Base-by-base conservation (phyloP, 1,140 invertebrate genomes). In the Nymphalis io region DNA sequence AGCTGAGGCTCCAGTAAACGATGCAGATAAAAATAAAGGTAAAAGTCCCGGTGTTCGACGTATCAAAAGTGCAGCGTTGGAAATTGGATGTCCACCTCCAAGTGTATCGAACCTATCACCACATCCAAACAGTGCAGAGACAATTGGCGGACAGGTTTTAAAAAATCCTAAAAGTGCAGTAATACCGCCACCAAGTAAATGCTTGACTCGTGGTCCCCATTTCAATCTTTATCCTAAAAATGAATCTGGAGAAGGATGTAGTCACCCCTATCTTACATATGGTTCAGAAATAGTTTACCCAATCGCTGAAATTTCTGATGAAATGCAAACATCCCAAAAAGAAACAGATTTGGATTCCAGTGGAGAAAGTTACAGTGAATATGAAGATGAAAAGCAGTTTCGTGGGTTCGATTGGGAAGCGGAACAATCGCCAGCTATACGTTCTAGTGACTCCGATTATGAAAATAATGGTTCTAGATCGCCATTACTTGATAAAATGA, bases 221-320 rank as follows among this genome's bases (percentile, higher is more conserved):
- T 85, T 95, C 42, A 95, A 94, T 83, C 79, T 95, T 1, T 95
- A 93, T 80, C 93, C 93, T 2, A 93, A 93, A 74, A 92, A 92
- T 48, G 88, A 87, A 75, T 84, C 86, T 3, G 89, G 85, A 2
- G 92, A 92, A 80, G 90, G 87, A 16, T 89, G 88, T 69, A 89
- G 93, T 78, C 92, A 94, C 76, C 94, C 94, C 16, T 95, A 95
- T 86, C 87, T 94, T 44, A 94, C 93, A 62, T 95, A 95, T 79
- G 94, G 95, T 55, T 95, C 95, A 44, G 95, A 96, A 83, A 95
- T 96, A 21, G 96, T 96, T 0, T 96, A 96, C 89, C 95, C 96
- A 1, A 97, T 97, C 79, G 96, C 95, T 3, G 96, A 97, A 90
- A 95, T 96, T 81, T 95, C 94, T 18, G 96, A 96, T 82, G 96